A percentile compares a stretch with the other conserved stretches of the same genome.
These are phyloP conservation scores for Pantala flavescens DNA, from an alignment of 1,140 invertebrate genomes.

Conservation along the genomic window DNA sequence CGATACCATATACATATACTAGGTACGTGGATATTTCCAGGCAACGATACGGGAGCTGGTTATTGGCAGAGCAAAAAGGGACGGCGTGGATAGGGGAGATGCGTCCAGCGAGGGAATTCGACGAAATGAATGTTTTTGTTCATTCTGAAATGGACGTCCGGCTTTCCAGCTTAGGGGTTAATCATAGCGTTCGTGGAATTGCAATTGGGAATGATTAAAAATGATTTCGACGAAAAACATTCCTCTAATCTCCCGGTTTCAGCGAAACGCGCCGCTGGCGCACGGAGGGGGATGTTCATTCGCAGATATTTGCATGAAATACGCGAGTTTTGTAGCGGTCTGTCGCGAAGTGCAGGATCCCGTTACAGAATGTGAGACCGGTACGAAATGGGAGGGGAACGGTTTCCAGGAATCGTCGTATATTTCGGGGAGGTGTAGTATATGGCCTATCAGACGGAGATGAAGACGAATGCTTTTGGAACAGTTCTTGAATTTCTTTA, in stretches of 20 bases:
- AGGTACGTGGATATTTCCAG: neutral
- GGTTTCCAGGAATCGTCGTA: too few relatives aligned
- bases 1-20: too few relatives aligned
- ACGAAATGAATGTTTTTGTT: neutral
- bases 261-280: neutral
- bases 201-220: neutral
- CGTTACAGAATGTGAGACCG: too few relatives aligned
- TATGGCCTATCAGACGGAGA: too few relatives aligned
- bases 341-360: too few relatives aligned
- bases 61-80: neutral
- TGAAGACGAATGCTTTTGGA: too few relatives aligned
- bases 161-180: constrained; percentile 4
- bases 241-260: neutral
- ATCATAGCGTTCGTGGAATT: constrained; percentile 9
- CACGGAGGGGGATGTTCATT: neutral
- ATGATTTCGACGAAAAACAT: neutral
- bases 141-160: neutral
- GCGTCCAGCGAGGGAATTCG: neutral
- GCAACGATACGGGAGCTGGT: neutral
- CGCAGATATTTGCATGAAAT: too few relatives aligned
- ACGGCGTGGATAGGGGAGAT: neutral
- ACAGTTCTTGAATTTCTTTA: too few relatives aligned
- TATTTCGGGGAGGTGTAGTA: too few relatives aligned
- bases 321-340: too few relatives aligned
- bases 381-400: too few relatives aligned